Base-by-base conservation (phyloP, 2,888 invertebrate genomes). In the Pollenia angustigena region DNA sequence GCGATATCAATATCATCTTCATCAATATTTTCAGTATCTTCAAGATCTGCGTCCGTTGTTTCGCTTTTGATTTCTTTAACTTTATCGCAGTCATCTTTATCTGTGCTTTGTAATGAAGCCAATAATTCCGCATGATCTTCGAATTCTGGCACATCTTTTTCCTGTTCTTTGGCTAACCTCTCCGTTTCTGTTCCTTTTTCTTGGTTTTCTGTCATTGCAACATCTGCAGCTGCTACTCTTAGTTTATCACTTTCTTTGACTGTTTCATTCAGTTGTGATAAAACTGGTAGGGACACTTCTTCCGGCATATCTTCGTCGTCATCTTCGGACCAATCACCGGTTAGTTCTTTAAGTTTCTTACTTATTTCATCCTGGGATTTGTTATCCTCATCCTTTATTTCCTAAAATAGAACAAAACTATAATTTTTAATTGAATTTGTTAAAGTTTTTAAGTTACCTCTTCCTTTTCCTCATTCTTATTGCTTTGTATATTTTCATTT, bases 321-420 rank as follows among this genome's bases (percentile, higher is more conserved):
- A 87, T 93, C 93, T 74, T 93, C 93, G 1, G 91, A 90, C 93
- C 93, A 93, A 89, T 93, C 93, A 11, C 92, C 92, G 11, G 93
- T 92, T 9, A 93, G 88, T 86, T 92, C 91, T 60, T 92, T 92
- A 46, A 93, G 89, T 87, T 93, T 93, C 76, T 91, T 89, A 58
- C 91, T 92, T 58, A 93, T 92, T 78, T 92, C 92, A 81, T 93
- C 93, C 18, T 90, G 89, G 18, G 80, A 64, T 75, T 85, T 69
- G 50, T 88, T 74, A 66, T 75, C 66, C 68, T 88, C 78, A 76
- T 88, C 72, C 42, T 81, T 87, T 6, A 64, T 14, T 78, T 85
- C 64, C 87, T 88, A 54, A 12, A 85, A 81, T 9, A 80, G 78
- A 66, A 14, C 2, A 75, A 64, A 40, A 18, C 82, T 62, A 80